Base-by-base conservation (phyloP, 2,888 invertebrate genomes). In the Lithophane socia region DNA sequence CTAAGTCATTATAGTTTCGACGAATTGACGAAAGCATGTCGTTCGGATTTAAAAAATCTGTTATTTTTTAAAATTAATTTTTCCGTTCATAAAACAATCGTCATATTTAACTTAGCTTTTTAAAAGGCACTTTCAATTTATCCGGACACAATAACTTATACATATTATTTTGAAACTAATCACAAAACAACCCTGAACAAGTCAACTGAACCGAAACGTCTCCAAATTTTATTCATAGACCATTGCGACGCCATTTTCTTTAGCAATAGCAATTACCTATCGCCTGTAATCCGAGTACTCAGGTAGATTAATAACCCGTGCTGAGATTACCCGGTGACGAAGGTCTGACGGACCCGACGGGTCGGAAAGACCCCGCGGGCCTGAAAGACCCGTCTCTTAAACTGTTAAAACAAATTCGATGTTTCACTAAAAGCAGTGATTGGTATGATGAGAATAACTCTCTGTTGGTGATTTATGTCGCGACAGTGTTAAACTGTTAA, bases 271-370 rank as follows among this genome's bases (percentile, higher is more conserved):
- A 85, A 90, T 90, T 86, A 86, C 86, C 84, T 85, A 86, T 87
- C 83, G 76, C 52, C 44, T 78, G 76, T 84, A 83, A 88, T 88
- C 86, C 78, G 75, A 89, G 84, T 90, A 83, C 70, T 79, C 85
- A 85, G 89, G 89, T 91, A 86, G 88, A 90, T 88, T 88, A 86
- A 88, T 90, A 88, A 83, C 82, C 82, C 81, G 76, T 60, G 81
- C 83, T 82, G 75, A 75, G 90, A 90, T 89, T 88, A 86, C 68
- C 47, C 24, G 42, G 77, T 91, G 91, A 91, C 90, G 91, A 90
- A 82, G 91, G 91, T 91, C 79, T 85, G 90, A 90, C 88, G 73
- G 13, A 77, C 8, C 64, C 75, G 83, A 68, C 82, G 83, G 83
- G 66, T 63, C 61, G 82, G 58, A 87, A 77, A 79, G 83, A 77